Conservation (phyloP, 2,888 invertebrate species). For the Lasioglossum lativentre region DNA sequence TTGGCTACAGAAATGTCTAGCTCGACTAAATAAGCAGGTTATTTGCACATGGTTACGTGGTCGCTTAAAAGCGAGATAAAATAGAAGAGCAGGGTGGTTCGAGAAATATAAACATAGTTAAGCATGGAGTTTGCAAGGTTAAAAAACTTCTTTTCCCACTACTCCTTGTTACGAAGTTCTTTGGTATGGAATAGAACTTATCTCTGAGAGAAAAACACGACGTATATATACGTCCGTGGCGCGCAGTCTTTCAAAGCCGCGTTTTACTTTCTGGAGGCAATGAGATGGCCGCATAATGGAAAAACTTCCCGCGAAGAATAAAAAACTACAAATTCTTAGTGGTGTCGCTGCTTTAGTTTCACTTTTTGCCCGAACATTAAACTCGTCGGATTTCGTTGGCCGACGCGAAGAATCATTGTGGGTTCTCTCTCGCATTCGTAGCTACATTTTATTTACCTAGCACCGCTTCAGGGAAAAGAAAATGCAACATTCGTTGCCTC, state of each 20-base stretch:
- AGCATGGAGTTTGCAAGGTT: slow-evolving; percentile 25
- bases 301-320: slow-evolving; percentile 41
- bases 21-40: background rate
- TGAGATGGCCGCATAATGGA: slow-evolving; percentile 29
- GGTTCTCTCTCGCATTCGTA: background rate
- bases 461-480: background rate
- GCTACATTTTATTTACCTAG: background rate
- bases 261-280: slow-evolving; percentile 20
- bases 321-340: slow-evolving; percentile 19
- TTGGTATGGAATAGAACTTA: slow-evolving; percentile 25
- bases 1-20: background rate
- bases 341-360: background rate
- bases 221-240: slow-evolving; percentile 11
- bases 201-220: slow-evolving; percentile 11
- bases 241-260: background rate
- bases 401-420: background rate
- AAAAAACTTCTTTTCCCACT: slow-evolving; percentile 18
- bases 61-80: background rate
- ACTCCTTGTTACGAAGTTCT: slow-evolving; percentile 33
- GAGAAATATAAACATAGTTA: background rate
- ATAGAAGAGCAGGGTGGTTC: background rate
- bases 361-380: background rate
- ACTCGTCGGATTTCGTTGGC: background rate
- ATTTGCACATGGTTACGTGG: slow-evolving; percentile 1
- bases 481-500: background rate